These are phyloP conservation scores for Notocelia uddmanniana DNA, from an alignment of 2,888 invertebrate genomes.

Conservation along the genomic window DNA sequence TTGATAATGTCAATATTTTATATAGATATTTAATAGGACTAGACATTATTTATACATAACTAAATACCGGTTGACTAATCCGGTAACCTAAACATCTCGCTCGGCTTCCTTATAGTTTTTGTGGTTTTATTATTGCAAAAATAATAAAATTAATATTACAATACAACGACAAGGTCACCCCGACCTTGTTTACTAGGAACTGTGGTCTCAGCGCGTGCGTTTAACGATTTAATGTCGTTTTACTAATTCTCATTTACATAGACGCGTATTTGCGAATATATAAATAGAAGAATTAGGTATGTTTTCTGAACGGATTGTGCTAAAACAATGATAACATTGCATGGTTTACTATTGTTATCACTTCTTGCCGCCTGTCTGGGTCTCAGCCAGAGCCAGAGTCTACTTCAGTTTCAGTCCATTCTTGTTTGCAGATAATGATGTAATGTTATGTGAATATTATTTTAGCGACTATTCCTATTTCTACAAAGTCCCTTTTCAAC, in stretches of 20 bases:
- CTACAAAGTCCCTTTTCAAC: no score
- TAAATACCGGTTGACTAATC: constrained; percentile 4
- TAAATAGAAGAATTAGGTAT: not conserved
- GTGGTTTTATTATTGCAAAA: constrained; percentile 76
- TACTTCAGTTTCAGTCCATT: no score
- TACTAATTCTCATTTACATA: constrained; percentile 51
- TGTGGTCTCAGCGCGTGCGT: constrained; percentile 69
- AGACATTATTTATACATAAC: not conserved
- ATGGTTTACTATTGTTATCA: not conserved
- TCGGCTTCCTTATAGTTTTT: constrained; percentile 79
- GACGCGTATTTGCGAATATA: constrained; percentile 36
- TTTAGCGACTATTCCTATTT: no score
- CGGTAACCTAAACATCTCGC: constrained; percentile 34
- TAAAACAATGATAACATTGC: not conserved
- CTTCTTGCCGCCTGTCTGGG: no score
- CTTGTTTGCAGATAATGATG: no score
- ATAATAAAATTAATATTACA: constrained; percentile 71
- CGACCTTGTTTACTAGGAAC: constrained; percentile 81
- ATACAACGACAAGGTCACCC: constrained; percentile 73
- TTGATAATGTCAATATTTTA: no score
- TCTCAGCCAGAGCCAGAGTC: no score
- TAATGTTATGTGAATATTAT: no score
- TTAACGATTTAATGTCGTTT: constrained; percentile 59
- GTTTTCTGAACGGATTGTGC: not conserved
- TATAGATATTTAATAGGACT: no score